Base-by-base conservation (phyloP, 2,113 vertebrate genomes). In the Limanda limanda region DNA sequence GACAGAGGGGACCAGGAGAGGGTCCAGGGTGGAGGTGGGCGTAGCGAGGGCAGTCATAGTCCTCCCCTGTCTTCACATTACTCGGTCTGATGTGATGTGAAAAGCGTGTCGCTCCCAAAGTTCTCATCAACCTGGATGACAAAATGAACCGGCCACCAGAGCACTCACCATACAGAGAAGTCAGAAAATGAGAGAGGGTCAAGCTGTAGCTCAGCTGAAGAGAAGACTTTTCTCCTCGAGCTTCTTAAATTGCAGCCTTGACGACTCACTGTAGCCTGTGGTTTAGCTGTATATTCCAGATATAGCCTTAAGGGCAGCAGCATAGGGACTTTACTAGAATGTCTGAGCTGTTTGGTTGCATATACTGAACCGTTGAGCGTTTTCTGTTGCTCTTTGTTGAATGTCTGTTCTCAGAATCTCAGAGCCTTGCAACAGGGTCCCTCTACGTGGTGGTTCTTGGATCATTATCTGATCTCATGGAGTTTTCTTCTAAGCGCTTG, bases 91-190 rank as follows among this genome's bases (percentile, higher is more conserved):
- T 74, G 37, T 63, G 68, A 82, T 78, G 72, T 87, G 82, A 88
- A 88, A 84, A 76, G 65, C 27, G 68, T 76, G 75, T 51, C 10
- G 54, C 23, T 84, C 81, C 67, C 62, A 42, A 72, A 21, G 25
- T 83, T 91, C 74, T 74, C 81, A 86, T 90, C 77, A 88, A 66
- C 48, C 69, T 79, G 31, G 48, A 87, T 4, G 68, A 58, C 71
- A 61, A 48, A 58, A 69, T 15, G 45, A 73, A 71, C 1, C 17
- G 2, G 0, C 27, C 69, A 61, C 37, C 65, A 67, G 47, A 63
- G 15, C 13, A 7, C 52, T 63, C 67, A 13, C 21, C 67, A n/a
- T 60, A 62, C 55, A 4, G 18, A 68, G 71, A 79, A 68, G 58
- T 66, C 20, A 11, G 61, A 64, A 74, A 87, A 79, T 7, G 17